Percentiles rank a stretch among this genome's conserved stretches.
Conservation (phyloP, 2,888 invertebrate species). For the Troides aeacus region DNA sequence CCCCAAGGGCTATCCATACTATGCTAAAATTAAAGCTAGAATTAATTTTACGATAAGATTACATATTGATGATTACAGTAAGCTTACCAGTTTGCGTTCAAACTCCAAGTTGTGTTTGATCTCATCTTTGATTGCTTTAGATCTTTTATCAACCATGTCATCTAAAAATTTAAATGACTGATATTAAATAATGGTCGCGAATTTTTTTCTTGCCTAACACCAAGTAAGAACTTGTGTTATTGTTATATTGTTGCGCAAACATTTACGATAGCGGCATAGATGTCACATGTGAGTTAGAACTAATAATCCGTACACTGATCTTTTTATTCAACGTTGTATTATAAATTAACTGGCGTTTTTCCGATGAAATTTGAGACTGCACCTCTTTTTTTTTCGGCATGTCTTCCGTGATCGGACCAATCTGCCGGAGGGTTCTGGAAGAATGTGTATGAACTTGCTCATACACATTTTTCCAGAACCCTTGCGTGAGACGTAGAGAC, state of each 20-base stretch:
- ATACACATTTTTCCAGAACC: too few species aligned
- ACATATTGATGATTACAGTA: not conserved
- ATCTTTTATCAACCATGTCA: constrained; percentile 79
- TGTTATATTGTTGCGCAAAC: constrained; percentile 11
- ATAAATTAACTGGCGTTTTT: not conserved
- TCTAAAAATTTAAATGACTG: constrained; percentile 60
- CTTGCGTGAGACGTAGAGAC: too few species aligned
- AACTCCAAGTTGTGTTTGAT: constrained; percentile 66
- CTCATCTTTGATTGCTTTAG: constrained; percentile 71
- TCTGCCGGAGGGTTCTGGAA: too few species aligned
- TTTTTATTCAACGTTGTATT: not conserved
- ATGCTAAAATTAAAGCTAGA: constrained; percentile 54
- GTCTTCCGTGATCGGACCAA: too few species aligned
- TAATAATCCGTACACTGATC: not conserved
- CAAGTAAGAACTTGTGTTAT: not conserved
- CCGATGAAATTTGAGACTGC: not conserved
- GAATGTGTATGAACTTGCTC: too few species aligned
- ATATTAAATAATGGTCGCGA: constrained; percentile 1
- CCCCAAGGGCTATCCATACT: constrained; percentile 82
- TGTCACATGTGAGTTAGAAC: constrained; percentile 15
- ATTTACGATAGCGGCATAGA: not conserved
- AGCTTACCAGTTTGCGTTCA: constrained; percentile 78
- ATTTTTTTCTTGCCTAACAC: not conserved
- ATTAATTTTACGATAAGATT: constrained; percentile 34
- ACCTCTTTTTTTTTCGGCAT: too few species aligned